Base-by-base conservation (phyloP, 92 coral and sea anemone genomes). In the Epizoanthus scotinus region DNA sequence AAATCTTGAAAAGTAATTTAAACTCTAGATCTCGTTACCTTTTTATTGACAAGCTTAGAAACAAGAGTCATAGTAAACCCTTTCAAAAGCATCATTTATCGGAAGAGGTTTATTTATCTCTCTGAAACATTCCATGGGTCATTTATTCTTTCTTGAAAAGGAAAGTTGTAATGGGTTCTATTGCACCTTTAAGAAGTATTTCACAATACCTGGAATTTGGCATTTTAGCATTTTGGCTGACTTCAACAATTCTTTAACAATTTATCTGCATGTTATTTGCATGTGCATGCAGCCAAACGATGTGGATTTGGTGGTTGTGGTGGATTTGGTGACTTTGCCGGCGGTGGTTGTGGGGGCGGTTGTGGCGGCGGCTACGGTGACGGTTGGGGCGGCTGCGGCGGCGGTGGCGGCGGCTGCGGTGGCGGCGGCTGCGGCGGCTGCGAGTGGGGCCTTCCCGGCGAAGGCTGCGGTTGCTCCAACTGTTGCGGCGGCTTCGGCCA, bases 401-500 rank as follows among this genome's bases (percentile, higher is more conserved):
- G 7, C 27, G 63, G 71, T n/a, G 66, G 79, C 5, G 22, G 67
- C 29, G 62, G 81, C 67, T 57, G 81, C 6, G 81, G 81, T 20
- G 81, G 81, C 55, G 22, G 90, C 20, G 69, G 77, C 69, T 26
- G 83, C 77, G 70, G 84, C 65, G 71, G 88, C 73, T 84, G 91
- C 27, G 85, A 60, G 40, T 34, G 81, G 61, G 77, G 57, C 24
- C 1, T 57, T 19, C 80, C 80, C 34, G 94, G 97, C 21, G 90
- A 34, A 5, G 90, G 97, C 1, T 92, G 97, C 83, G 78, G 97
- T 75, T 92, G 97, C 84, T 87, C 90, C 77, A 92, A 92, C 85
- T 92, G 94, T 90, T 90, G 94, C 40, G 94, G 94, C 31, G 94
- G 94, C 57, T 92, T 92, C 77, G 94, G 86, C 44, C 87, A 88